These are phyloP conservation scores for Columba livia DNA, from an alignment of 2,113 vertebrate species.

Conservation along the genomic window DNA sequence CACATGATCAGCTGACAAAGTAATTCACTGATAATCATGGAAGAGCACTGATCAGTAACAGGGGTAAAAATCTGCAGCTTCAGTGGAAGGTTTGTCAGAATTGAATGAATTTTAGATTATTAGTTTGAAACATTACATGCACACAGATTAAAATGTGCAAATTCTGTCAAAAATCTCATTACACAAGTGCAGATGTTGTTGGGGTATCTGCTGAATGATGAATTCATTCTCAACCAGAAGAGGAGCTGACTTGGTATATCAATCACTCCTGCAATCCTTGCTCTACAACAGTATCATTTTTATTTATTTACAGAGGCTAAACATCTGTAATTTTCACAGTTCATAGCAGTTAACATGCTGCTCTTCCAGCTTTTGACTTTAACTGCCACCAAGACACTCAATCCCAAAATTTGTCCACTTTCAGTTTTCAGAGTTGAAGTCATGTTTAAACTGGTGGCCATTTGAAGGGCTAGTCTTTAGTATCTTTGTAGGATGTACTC, in stretches of 20 bases:
- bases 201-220: neutral
- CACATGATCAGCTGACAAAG: neutral
- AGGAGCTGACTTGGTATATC: neutral
- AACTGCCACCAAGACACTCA: neutral
- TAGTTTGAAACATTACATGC: neutral
- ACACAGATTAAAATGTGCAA: neutral
- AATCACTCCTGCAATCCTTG: neutral
- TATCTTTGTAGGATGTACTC: neutral
- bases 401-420: neutral
- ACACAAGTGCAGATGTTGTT: neutral
- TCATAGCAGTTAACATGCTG: neutral
- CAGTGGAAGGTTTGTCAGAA: neutral
- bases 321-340: neutral
- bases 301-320: neutral
- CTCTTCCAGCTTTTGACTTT: neutral
- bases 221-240: neutral
- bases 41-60: neutral
- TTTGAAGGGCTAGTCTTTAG: neutral
- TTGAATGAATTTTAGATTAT: neutral
- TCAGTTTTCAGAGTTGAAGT: neutral
- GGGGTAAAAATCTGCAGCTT: neutral
- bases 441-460: rapidly evolving
- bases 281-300: neutral
- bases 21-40: neutral
- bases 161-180: neutral